Conservation (phyloP, 2,797 vertebrate species). For the Synanceia verrucosa region DNA sequence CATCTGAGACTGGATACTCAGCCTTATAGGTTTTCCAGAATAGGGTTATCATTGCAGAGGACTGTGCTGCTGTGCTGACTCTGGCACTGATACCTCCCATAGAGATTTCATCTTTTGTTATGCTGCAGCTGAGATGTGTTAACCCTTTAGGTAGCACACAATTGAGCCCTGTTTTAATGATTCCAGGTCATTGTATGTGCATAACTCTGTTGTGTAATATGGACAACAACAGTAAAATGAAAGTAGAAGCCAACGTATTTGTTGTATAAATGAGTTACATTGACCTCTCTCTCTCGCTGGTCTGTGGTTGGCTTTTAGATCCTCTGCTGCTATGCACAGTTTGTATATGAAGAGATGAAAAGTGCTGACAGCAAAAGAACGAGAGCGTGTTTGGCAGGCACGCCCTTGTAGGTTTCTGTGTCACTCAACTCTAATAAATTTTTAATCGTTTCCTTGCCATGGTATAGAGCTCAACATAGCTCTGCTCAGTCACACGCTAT, state of each 20-base stretch:
- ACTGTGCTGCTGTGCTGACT: constrained; percentile 74
- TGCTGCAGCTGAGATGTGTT: constrained; percentile 71
- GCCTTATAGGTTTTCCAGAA: constrained; percentile 78
- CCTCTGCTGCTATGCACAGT: constrained; percentile 59
- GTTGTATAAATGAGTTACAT: constrained; percentile 47
- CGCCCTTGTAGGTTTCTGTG: constrained; percentile 90
- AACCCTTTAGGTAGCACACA: constrained; percentile 54
- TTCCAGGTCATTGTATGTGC: neutral
- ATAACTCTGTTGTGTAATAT: neutral
- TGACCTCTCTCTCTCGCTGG: constrained; percentile 55
- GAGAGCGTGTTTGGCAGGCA: constrained; percentile 84
- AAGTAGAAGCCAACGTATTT: constrained; percentile 9
- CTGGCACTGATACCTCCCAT: constrained; percentile 78
- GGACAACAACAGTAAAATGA: neutral
- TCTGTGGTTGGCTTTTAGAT: constrained; percentile 61
- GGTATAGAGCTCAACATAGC: constrained; percentile 71
- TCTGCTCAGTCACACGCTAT: constrained; percentile 53
- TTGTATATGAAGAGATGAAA: constrained; percentile 70
- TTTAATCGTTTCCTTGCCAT: constrained; percentile 91
- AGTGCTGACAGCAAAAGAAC: constrained; percentile 84
- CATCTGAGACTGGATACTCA: constrained; percentile 63
- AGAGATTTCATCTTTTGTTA: constrained; percentile 78
- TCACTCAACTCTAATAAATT: constrained; percentile 88
- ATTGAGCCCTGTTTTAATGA: neutral
- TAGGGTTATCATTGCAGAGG: constrained; percentile 72